Conservation (phyloP, 2,888 invertebrate genomes). For the Strigamia crassipes region DNA sequence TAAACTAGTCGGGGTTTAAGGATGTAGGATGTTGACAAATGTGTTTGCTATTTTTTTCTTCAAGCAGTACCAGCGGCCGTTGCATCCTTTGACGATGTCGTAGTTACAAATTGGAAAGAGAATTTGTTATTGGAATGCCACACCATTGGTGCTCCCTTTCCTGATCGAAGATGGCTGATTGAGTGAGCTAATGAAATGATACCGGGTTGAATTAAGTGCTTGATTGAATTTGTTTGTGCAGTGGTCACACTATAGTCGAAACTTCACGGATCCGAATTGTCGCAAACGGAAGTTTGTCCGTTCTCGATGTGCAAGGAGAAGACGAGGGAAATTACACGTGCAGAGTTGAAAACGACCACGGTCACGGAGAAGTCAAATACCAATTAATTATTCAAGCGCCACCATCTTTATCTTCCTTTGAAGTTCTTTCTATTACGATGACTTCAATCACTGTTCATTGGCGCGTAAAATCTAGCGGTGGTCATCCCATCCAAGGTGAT, state of each 20-base stretch:
- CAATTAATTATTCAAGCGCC: conserved; percentile 47
- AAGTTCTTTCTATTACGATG: conserved; percentile 45
- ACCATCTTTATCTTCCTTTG: conserved; percentile 43
- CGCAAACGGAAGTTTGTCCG: conserved; percentile 45
- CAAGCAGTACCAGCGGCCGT: conserved; percentile 50
- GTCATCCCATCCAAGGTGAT: conserved; percentile 47
- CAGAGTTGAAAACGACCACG: conserved; percentile 47
- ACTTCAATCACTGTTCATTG: conserved; percentile 47
- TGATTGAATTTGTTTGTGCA: conserved; percentile 44
- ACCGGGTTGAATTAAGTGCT: not conserved
- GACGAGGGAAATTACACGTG: conserved; percentile 47
- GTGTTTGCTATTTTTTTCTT: not conserved
- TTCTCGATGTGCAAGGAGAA: conserved; percentile 45
- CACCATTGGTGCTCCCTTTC: conserved; percentile 49
- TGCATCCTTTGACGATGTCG: conserved; percentile 49
- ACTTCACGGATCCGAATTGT: conserved; percentile 43
- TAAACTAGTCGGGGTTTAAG: not conserved
- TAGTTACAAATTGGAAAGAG: conserved; percentile 49
- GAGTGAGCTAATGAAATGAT: conserved; percentile 45
- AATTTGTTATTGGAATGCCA: conserved; percentile 48
- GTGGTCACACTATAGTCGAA: conserved; percentile 44
- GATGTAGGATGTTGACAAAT: not conserved
- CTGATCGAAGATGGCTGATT: conserved; percentile 49
- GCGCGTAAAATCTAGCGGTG: conserved; percentile 46
- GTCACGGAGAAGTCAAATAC: conserved; percentile 47